Conservation (phyloP, 2,113 vertebrate species). For the Eptesicus fuscus region DNA sequence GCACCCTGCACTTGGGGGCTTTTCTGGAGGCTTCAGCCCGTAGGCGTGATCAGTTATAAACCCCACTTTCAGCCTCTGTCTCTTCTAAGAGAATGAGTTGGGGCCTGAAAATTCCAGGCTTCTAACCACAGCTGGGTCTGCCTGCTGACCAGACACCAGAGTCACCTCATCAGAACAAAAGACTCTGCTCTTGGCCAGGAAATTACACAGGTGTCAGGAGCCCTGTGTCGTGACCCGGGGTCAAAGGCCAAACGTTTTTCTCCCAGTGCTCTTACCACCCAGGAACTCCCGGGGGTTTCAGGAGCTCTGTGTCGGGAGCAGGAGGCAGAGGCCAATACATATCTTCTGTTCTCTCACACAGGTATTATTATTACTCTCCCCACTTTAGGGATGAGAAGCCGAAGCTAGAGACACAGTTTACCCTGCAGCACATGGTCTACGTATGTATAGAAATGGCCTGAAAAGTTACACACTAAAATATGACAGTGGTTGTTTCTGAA, state of each 20-base stretch:
- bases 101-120: not conserved
- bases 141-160: not conserved
- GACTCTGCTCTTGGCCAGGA: not conserved
- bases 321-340: not conserved
- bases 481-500: not conserved
- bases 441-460: not conserved
- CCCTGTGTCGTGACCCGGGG: not conserved
- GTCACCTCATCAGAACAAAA: not conserved
- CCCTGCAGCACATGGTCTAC: not conserved
- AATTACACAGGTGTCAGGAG: not conserved
- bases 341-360: not conserved
- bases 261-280: not conserved
- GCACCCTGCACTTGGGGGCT: not conserved
- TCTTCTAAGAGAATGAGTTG: not conserved
- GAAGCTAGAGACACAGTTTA: not conserved
- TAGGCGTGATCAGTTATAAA: not conserved
- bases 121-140: not conserved
- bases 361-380: not conserved
- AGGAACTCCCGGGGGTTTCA: not conserved
- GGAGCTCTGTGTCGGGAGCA: not conserved
- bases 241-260: not conserved
- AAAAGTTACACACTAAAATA: not conserved
- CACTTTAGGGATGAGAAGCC: not conserved
- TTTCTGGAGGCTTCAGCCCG: not conserved
- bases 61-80: not conserved